phyloP scores from a whole-genome alignment of 2,113 vertebrate genomes.

The Athene noctua region DNA sequence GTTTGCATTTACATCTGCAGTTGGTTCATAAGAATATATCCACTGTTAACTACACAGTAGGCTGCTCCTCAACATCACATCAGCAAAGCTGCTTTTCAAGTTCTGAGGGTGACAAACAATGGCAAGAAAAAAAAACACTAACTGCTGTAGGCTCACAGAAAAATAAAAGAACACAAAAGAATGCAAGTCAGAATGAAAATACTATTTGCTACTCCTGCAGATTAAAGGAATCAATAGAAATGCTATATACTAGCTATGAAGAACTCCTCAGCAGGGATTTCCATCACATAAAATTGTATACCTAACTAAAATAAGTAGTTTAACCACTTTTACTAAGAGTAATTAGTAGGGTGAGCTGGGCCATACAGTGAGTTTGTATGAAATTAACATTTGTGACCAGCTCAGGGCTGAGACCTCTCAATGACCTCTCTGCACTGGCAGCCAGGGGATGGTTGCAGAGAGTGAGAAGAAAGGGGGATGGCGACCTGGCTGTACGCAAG shows the following conservation, averaged over 20 bases:
- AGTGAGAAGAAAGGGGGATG: neutral
- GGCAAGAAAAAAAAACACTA: neutral
- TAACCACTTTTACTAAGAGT: neutral
- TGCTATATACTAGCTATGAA: neutral
- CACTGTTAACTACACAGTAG: neutral
- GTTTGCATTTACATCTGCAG: neutral
- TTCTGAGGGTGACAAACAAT: neutral
- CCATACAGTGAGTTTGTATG: neutral
- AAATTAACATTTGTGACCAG: neutral
- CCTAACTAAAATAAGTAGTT: neutral
- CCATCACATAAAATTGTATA: neutral
- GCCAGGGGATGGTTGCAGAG: neutral
- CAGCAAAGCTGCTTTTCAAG: neutral
- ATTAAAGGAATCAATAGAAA: neutral
- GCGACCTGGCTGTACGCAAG: neutral
- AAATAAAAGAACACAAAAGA: neutral
- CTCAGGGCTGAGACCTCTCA: neutral
- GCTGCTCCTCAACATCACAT: neutral
- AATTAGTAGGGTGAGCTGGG: neutral
- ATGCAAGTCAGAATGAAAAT: neutral
- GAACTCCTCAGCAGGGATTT: neutral
- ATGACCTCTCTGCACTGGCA: neutral
- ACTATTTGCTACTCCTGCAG: neutral
- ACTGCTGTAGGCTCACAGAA: neutral
- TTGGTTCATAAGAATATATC: neutral